Percentiles rank a stretch among this genome's conserved stretches.
These are phyloP conservation scores for Gymnopithys bicolor DNA, from an alignment of 2,797 vertebrate genomes.

Conservation along the genomic window DNA sequence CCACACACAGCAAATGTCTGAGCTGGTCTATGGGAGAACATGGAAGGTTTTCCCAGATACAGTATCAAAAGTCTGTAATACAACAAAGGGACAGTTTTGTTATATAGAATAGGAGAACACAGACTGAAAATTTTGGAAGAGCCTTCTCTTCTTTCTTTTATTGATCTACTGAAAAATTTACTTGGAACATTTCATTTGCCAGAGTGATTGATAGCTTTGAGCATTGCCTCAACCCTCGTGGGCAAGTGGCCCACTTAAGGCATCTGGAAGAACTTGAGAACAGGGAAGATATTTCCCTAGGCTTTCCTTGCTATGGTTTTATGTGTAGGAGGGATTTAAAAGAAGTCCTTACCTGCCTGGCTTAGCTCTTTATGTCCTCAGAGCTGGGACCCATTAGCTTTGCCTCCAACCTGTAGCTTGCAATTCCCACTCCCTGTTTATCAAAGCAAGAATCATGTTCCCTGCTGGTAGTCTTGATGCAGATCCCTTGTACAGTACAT, in stretches of 20 bases:
- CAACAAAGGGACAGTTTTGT: not conserved
- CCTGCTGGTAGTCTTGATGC: not conserved
- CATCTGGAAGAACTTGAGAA: conserved; percentile 5
- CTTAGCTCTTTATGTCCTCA: not conserved
- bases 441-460: not conserved
- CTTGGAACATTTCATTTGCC: not conserved
- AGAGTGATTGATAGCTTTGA: not conserved
- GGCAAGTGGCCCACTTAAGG: not conserved
- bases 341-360: not conserved
- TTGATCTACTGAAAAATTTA: not conserved
- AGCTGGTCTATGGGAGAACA: not conserved
- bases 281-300: not conserved
- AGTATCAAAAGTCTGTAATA: not conserved
- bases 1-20: not conserved
- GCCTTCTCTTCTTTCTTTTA: not conserved
- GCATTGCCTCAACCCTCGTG: not conserved
- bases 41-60: not conserved
- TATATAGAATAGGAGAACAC: not conserved
- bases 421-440: not conserved
- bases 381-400: not conserved
- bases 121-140: not conserved
- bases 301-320: not conserved
- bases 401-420: not conserved
- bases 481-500: not conserved
- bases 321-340: not conserved